These are phyloP conservation scores for Anaspis maculata DNA, from an alignment of 2,888 invertebrate species.

Conservation along the genomic window DNA sequence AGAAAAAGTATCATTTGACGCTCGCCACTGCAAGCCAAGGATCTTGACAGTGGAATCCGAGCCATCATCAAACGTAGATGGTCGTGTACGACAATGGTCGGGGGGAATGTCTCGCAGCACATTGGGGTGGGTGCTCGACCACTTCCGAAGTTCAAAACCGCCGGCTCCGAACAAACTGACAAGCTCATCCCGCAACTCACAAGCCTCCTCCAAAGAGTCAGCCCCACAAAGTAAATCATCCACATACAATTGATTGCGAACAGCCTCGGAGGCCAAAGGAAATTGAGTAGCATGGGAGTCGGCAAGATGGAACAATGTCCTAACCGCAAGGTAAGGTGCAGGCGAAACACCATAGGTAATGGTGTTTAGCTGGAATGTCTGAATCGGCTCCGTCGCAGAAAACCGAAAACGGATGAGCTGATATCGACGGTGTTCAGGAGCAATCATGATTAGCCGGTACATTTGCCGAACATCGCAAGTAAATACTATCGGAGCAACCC, in stretches of 20 bases:
- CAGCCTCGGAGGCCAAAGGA: constrained; percentile 5
- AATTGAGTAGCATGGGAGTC: neutral
- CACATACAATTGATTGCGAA: constrained; percentile 3
- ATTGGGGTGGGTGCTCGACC: constrained; percentile 4
- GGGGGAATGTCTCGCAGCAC: constrained; percentile 6
- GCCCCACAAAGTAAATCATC: constrained; percentile 7
- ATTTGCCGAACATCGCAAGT: constrained; percentile 13
- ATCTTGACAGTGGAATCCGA: constrained; percentile 6
- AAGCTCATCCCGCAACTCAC: neutral
- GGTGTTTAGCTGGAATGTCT: constrained; percentile 4
- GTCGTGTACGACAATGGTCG: constrained; percentile 1
- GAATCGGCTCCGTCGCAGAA: constrained; percentile 3
- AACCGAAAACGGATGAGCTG: constrained; percentile 9
- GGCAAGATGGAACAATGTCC: constrained; percentile 5
- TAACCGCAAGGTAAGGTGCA: constrained; percentile 7
- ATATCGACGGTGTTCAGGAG: constrained; percentile 8
- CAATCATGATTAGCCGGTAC: constrained; percentile 15
- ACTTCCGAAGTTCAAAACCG: constrained; percentile 6
- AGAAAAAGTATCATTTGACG: constrained; percentile 7
- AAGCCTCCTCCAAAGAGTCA: constrained; percentile 4
- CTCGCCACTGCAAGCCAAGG: constrained; percentile 13
- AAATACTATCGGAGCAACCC: constrained; percentile 8
- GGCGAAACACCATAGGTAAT: constrained; percentile 7
- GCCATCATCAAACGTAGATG: constrained; percentile 4
- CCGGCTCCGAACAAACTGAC: constrained; percentile 1